phyloP scores from a whole-genome alignment of 2,888 invertebrate species.

The Orthonychiurus folsomi region DNA sequence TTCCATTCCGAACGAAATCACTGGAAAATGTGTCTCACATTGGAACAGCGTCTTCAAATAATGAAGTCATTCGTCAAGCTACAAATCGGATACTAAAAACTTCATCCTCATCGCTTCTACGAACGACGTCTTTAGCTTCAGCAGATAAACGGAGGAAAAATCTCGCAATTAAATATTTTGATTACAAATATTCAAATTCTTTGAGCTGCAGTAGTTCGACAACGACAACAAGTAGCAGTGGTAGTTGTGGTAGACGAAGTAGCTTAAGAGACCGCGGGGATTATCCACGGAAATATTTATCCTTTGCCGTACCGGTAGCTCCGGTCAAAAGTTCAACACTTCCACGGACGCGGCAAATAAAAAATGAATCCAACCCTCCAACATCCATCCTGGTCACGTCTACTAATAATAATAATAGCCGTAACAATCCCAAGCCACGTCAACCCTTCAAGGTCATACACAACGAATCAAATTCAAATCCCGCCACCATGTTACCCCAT shows the following conservation, averaged over 20 bases:
- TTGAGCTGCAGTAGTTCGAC: not conserved
- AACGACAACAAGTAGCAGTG: too few relatives aligned
- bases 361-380: not conserved
- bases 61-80: constrained; percentile 21
- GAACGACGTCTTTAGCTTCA: constrained; percentile 9
- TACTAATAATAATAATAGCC: not conserved
- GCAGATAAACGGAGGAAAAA: constrained; percentile 9
- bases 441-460: not conserved
- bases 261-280: not conserved
- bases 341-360: not conserved
- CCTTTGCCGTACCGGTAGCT: not conserved
- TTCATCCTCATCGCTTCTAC: constrained; percentile 3
- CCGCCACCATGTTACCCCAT: constrained; percentile 16
- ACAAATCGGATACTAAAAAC: constrained; percentile 19
- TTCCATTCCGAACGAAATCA: not conserved
- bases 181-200: constrained; percentile 12
- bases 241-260: too few relatives aligned
- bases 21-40: not conserved
- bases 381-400: not conserved
- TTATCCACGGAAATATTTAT: not conserved
- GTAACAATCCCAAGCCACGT: not conserved
- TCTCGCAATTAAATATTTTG: not conserved
- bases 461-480: not conserved
- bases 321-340: not conserved
- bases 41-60: not conserved